A percentile compares a stretch with the other conserved stretches of the same genome.
These are phyloP conservation scores for Nomada hirtipes DNA, from an alignment of 2,888 invertebrate species.

Conservation along the genomic window DNA sequence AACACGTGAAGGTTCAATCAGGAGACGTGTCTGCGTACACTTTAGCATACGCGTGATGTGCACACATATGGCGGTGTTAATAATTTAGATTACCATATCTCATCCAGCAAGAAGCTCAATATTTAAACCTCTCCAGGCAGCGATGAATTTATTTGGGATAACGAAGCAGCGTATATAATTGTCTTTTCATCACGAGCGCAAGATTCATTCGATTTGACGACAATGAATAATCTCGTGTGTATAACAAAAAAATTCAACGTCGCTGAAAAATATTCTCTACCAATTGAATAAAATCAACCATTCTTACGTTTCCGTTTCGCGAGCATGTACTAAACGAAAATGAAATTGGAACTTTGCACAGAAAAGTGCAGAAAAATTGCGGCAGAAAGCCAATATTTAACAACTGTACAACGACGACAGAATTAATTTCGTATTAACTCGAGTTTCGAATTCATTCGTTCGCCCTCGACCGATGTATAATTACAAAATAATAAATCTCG, in stretches of 20 bases:
- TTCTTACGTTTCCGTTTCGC: background rate
- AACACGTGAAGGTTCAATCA: constrained; percentile 23
- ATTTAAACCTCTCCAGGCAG: constrained; percentile 28
- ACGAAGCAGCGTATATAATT: background rate
- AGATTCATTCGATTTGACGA: too few relatives aligned
- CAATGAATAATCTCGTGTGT: background rate
- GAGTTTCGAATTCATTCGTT: background rate
- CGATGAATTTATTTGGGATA: constrained; percentile 8
- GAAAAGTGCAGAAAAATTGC: background rate
- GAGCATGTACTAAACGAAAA: background rate
- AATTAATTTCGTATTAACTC: constrained; percentile 41
- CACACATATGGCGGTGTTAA: constrained; percentile 28
- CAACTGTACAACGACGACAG: background rate
- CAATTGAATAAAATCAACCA: background rate
- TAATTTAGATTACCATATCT: constrained; percentile 34
- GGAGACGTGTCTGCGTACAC: constrained; percentile 5
- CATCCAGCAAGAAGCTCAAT: constrained; percentile 30
- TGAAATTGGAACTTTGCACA: background rate
- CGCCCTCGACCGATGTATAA: constrained; percentile 6
- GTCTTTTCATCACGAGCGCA: background rate
- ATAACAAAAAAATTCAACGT: background rate
- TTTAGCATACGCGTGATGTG: constrained; percentile 6
- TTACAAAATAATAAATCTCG: constrained; percentile 42
- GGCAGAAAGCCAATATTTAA: background rate
- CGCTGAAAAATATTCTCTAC: background rate